These are phyloP conservation scores for Harpagifer antarcticus DNA, from an alignment of 2,797 vertebrate genomes.

Conservation along the genomic window DNA sequence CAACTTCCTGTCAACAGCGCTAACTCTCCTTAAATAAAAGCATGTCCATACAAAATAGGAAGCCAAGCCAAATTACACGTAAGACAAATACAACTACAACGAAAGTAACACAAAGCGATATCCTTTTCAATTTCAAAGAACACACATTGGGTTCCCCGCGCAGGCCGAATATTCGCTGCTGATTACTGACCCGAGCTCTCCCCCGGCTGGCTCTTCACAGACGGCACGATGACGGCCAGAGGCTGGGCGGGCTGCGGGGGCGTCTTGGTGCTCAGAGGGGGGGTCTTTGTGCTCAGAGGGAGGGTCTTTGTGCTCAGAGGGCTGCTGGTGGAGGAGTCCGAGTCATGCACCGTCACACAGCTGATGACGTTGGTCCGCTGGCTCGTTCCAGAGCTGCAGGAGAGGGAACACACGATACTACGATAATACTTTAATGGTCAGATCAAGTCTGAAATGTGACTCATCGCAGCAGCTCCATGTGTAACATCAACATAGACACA, in stretches of 20 bases:
- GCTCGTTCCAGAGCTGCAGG: constrained; percentile 81
- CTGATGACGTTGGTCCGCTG: constrained; percentile 97
- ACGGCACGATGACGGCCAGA: constrained; percentile 91
- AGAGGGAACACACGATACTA: not conserved
- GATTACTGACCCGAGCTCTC: constrained; percentile 71
- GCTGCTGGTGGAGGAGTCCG: constrained; percentile 94
- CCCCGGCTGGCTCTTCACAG: constrained; percentile 90
- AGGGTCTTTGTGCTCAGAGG: constrained; percentile 88
- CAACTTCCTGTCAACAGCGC: too few relatives aligned
- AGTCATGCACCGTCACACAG: constrained; percentile 97
- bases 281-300: constrained; percentile 88
- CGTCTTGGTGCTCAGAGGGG: constrained; percentile 89
- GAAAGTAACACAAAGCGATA: too few relatives aligned
- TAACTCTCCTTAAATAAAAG: too few relatives aligned
- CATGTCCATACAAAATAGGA: too few relatives aligned
- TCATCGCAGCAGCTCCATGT: too few relatives aligned
- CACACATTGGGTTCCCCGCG: too few relatives aligned
- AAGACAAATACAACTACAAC: too few relatives aligned
- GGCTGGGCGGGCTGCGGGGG: constrained; percentile 85
- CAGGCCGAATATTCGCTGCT: too few relatives aligned
- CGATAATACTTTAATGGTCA: not conserved
- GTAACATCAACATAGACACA: too few relatives aligned
- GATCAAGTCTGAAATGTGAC: too few relatives aligned
- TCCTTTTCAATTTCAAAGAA: too few relatives aligned
- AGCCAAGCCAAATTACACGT: too few relatives aligned